Evolutionary conservation across 2,888 invertebrate genomes (phyloP), one percentile per base, ranked within the genome.

Genomic region (Oxytorus armatus): DNA sequence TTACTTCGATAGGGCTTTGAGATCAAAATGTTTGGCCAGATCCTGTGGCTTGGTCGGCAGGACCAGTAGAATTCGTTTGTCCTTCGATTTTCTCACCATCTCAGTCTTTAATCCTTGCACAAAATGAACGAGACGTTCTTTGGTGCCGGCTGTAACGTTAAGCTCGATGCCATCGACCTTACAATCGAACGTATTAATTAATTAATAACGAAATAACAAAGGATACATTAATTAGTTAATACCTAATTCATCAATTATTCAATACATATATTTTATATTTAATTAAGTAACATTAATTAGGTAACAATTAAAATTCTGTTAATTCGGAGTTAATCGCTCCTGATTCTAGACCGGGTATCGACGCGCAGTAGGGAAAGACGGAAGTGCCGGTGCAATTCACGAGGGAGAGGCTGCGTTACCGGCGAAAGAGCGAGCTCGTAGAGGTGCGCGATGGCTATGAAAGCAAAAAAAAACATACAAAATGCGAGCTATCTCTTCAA

Each of bases 1-100:
- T 90, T 88, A 93, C 93, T 95, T 96, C 82, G 94, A 92, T 82
- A 96, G 90, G 18, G 92, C 92, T 86, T 95, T 95, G 83, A 96
- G 91, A 88, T 96, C 95, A 88, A 95, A 96, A 85, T 95, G 95
- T 92, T 96, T 96, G 7, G 95, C 96, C 78, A 96, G 89, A 10
- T 94, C 92, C 84, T 95, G 95, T 0, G 95, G 93, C 86, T 94
- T 93, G 0, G 94, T 92, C 0, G 96, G 95, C n/a, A 96, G 91
- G 83, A 94, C 93, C 23, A 95, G 87, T 0, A 94, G 93, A 0
- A 95, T 93, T 11, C 94, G 92, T 70, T 92, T 92, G 1, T 92
- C 92, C 82, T 94, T 90, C 16, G 93, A 92, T 39, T 92, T 88
- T 16, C 92, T 91, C 18, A 93, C 92, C 84, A 90, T 81, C 29